Percentiles rank a stretch among this genome's conserved stretches.
phyloP scores from a whole-genome alignment of 2,113 vertebrate species.

The Benthochromis sp. region DNA sequence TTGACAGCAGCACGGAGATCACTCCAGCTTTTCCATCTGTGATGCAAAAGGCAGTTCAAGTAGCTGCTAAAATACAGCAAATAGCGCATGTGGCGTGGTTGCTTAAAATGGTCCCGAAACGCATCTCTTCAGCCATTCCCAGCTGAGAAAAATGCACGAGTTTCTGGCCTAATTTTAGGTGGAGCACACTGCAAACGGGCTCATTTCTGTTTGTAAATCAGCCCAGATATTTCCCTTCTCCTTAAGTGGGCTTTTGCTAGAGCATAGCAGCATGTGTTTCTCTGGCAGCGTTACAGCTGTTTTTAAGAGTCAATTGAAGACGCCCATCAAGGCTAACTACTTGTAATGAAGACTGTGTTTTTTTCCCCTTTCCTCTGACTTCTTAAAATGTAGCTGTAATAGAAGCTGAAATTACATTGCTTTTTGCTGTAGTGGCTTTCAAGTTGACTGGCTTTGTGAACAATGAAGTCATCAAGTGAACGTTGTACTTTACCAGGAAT shows the following conservation, averaged over 20 bases:
- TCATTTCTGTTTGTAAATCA: slow-evolving; percentile 10
- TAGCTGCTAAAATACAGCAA: slow-evolving; percentile 36
- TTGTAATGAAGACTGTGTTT: background rate
- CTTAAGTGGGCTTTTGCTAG: slow-evolving; percentile 15
- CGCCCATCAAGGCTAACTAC: slow-evolving; percentile 18
- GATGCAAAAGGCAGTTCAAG: slow-evolving; percentile 41
- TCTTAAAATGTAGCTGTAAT: background rate
- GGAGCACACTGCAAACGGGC: slow-evolving; percentile 4
- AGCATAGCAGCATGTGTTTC: background rate
- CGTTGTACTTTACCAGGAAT: background rate
- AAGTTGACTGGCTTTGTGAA: background rate
- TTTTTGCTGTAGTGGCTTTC: background rate
- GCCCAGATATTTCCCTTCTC: background rate
- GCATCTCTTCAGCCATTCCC: slow-evolving; percentile 21
- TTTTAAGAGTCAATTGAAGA: slow-evolving; percentile 16
- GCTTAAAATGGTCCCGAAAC: slow-evolving; percentile 13
- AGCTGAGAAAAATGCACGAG: slow-evolving; percentile 6
- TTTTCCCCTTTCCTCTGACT: background rate
- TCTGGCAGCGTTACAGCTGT: background rate
- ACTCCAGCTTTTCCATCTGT: slow-evolving; percentile 30
- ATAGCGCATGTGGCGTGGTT: background rate
- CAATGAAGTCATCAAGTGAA: slow-evolving; percentile 22
- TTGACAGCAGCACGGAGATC: slow-evolving; percentile 24
- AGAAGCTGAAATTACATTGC: background rate
- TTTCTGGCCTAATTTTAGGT: slow-evolving; percentile 50